phyloP scores from a whole-genome alignment of 2,888 invertebrate genomes.

The Leptopilina syphax region DNA sequence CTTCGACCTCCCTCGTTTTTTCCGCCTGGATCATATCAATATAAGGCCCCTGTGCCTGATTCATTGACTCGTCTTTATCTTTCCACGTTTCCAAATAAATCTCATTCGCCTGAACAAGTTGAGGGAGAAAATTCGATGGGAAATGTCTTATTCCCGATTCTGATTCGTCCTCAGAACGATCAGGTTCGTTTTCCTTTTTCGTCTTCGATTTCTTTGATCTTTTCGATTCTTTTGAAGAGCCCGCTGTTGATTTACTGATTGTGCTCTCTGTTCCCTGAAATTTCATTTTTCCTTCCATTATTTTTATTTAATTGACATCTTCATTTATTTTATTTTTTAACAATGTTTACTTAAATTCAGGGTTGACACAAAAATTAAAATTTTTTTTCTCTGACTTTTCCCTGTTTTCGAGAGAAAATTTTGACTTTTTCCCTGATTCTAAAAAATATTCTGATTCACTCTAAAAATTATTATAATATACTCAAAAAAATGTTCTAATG shows the following conservation, averaged over 20 bases:
- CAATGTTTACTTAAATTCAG: too few relatives aligned
- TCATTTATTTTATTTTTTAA: too few relatives aligned
- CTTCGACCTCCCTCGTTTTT: constrained; percentile 89
- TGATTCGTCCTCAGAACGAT: constrained; percentile 81
- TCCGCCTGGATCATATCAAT: constrained; percentile 90
- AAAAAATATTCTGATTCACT: too few relatives aligned
- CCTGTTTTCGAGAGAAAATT: too few relatives aligned
- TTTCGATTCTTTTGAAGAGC: constrained; percentile 86
- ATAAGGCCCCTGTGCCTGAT: constrained; percentile 87
- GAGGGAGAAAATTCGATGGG: constrained; percentile 85
- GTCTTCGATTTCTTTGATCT: constrained; percentile 85
- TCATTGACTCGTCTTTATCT: constrained; percentile 85
- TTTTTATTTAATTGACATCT: too few relatives aligned
- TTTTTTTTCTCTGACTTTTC: too few relatives aligned
- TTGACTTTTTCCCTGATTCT: too few relatives aligned
- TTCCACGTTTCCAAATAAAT: constrained; percentile 92
- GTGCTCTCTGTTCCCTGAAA: constrained; percentile 86
- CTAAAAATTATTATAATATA: too few relatives aligned
- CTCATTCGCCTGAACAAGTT: constrained; percentile 84
- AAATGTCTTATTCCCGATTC: constrained; percentile 83
- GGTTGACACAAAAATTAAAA: too few relatives aligned
- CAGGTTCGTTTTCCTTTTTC: constrained; percentile 81
- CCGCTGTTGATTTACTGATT: constrained; percentile 87
- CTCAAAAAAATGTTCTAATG: too few relatives aligned
- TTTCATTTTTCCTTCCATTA: neutral